These are phyloP conservation scores for Craseonycteris thonglongyai DNA, from an alignment of 2,113 vertebrate genomes.

Conservation along the genomic window DNA sequence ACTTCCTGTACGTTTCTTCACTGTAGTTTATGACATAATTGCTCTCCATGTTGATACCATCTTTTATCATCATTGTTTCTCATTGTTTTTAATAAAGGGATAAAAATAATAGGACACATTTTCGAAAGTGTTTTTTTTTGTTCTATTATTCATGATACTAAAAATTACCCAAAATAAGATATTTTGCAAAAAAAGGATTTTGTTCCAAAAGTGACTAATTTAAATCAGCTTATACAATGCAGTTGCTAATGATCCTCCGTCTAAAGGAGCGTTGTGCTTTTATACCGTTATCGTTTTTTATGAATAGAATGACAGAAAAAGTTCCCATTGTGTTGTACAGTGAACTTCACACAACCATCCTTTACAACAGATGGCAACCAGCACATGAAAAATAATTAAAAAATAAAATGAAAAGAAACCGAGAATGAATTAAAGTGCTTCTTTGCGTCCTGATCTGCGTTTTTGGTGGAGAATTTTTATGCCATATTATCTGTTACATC, in stretches of 20 bases:
- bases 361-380: slow-evolving; percentile 87
- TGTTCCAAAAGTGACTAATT: slow-evolving; percentile 77
- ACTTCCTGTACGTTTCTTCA: slow-evolving; percentile 81
- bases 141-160: slow-evolving; percentile 78
- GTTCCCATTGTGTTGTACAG: slow-evolving; percentile 81
- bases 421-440: slow-evolving; percentile 87
- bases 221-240: slow-evolving; percentile 76
- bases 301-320: slow-evolving; percentile 80
- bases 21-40: slow-evolving; percentile 79
- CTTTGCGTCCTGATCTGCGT: slow-evolving; percentile 85
- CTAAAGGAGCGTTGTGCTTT: slow-evolving; percentile 73
- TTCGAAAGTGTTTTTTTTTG: slow-evolving; percentile 72
- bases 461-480: slow-evolving; percentile 88
- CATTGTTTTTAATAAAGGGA: slow-evolving; percentile 83
- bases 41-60: slow-evolving; percentile 79
- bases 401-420: slow-evolving; percentile 88
- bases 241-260: slow-evolving; percentile 75
- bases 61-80: slow-evolving; percentile 80
- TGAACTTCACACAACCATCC: slow-evolving; percentile 81
- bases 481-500: slow-evolving; percentile 90
- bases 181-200: slow-evolving; percentile 67
- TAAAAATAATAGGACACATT: slow-evolving; percentile 77
- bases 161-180: slow-evolving; percentile 79
- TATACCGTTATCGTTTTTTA: slow-evolving; percentile 72
- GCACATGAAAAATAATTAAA: slow-evolving; percentile 87